Evolutionary conservation across 2,113 vertebrate species (phyloP).

Genomic region (Cavia aperea): DNA sequence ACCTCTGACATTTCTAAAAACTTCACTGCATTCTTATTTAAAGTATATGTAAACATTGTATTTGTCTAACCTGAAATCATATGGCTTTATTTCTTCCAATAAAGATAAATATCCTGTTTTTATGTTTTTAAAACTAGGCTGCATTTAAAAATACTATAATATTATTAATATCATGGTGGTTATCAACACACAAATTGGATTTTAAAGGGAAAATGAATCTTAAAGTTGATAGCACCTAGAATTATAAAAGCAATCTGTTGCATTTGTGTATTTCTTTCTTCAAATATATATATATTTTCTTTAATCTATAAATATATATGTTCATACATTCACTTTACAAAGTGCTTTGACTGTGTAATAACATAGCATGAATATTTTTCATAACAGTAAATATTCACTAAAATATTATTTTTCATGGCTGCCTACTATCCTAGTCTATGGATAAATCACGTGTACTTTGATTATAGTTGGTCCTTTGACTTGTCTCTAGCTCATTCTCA

Average conservation of each 20-base stretch:
- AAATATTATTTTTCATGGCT: not conserved
- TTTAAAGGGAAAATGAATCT: not conserved
- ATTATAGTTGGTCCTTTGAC: not conserved
- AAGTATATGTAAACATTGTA: not conserved
- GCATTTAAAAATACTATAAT: not conserved
- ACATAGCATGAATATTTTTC: not conserved
- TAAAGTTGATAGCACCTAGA: not conserved
- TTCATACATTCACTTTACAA: not conserved
- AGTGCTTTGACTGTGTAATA: not conserved
- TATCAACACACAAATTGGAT: not conserved
- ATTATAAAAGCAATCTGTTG: not conserved
- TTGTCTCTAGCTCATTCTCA: not conserved
- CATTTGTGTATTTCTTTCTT: not conserved
- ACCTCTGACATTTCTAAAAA: not conserved
- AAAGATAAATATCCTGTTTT: not conserved
- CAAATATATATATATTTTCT: not conserved
- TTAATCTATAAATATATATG: not conserved
- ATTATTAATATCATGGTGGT: not conserved
- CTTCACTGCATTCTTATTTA: not conserved
- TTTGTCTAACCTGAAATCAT: conserved; percentile 8
- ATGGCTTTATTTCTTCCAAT: not conserved
- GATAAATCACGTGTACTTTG: not conserved
- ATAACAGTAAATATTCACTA: not conserved
- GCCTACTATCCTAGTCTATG: not conserved
- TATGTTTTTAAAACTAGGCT: not conserved